Conservation (phyloP, 1,140 invertebrate genomes). For the Habropoda laboriosa region DNA sequence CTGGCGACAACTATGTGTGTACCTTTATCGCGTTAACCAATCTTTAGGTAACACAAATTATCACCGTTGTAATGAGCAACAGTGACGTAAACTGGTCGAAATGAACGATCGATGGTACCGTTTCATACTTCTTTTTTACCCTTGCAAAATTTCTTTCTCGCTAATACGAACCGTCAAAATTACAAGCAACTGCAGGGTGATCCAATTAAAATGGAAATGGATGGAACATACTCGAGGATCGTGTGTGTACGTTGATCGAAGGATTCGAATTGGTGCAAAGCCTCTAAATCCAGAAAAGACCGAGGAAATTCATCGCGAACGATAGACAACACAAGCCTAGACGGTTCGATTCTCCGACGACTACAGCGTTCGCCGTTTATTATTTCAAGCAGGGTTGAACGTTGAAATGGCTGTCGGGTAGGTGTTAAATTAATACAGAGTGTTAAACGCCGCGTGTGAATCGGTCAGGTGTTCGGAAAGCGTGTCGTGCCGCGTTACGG, state of each 20-base stretch:
- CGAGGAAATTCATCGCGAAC: slow-evolving; percentile 33
- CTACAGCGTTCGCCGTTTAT: slow-evolving; percentile 47
- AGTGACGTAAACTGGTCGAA: neutral
- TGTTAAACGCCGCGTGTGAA: slow-evolving; percentile 66
- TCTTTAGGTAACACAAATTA: slow-evolving; percentile 27
- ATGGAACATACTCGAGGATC: too few species aligned
- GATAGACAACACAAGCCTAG: slow-evolving; percentile 39
- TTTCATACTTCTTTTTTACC: neutral
- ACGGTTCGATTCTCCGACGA: slow-evolving; percentile 37
- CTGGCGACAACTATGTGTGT: slow-evolving; percentile 16
- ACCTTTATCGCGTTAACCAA: neutral
- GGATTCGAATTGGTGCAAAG: too few species aligned
- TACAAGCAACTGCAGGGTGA: too few species aligned
- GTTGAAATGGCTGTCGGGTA: slow-evolving; percentile 46
- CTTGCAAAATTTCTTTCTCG: too few species aligned
- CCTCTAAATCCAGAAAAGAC: slow-evolving; percentile 11
- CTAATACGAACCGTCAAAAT: neutral
- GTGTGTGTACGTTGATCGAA: too few species aligned
- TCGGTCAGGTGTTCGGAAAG: slow-evolving; percentile 60
- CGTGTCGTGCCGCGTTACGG: slow-evolving; percentile 60
- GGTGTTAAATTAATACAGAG: slow-evolving; percentile 65
- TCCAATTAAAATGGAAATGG: too few species aligned
- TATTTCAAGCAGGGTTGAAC: slow-evolving; percentile 52
- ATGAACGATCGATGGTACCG: neutral
- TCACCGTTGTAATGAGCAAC: slow-evolving; percentile 9